Base-by-base conservation (phyloP, 1,140 invertebrate species). In the Saccostrea glomerata region DNA sequence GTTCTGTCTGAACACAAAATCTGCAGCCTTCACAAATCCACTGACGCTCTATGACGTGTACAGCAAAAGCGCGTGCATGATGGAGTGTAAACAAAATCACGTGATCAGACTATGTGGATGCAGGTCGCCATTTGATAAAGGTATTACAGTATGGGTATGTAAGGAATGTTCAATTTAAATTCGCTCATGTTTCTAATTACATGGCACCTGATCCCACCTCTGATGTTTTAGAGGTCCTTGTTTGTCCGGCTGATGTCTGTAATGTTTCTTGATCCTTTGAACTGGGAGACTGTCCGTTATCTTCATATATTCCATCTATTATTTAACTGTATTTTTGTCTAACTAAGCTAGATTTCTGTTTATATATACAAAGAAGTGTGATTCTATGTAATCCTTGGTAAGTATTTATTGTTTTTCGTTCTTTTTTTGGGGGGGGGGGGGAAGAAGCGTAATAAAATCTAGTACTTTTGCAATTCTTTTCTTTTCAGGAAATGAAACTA, bases 11-110 rank as follows among this genome's bases (percentile, higher is more conserved):
- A 84, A 89, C 66, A 86, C 84, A 12, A 85, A 66, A 55, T 54
- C 56, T 0, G 0, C 56, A 13, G 70, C 20, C 17, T 87, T 58
- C 20, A 54, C 15, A 40, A 89, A 87, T 73, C 66, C 86, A 1
- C 40, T 89, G 20, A 85, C 73, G 2, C 87, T 87, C 55, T 85
- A 89, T 56, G 82, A 84, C 6, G 40, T 23, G 17, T 89, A 89
- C 54, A 87, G 89, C 55, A 6, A 23, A 9, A 66, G 23, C 17
- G 89, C 63, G 17, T 89, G 89, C 56, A 17, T 85, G 5, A 17
- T 55, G 55, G 89, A 89, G 66, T 89, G 89, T 89, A 87, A 86
- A 70, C 36, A 85, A 56, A 82, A 85, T 12, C 55, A 66, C 73
- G 84, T 89, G 23, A 84, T 89, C 13, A 23, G 12, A 13, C 3